Base-by-base conservation (phyloP, 2,888 invertebrate species). In the Schizaphis graminum region DNA sequence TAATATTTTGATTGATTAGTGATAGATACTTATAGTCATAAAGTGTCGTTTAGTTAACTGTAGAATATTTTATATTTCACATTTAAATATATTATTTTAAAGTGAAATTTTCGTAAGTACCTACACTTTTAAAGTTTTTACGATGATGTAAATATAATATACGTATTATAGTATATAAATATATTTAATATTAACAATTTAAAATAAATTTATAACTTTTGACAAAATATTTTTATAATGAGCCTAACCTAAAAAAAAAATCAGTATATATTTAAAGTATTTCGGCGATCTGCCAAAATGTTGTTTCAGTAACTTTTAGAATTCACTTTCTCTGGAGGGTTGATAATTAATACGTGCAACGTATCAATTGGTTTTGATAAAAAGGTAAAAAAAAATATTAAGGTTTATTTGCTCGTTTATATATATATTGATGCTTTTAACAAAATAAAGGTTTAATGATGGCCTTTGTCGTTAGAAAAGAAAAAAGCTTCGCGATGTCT, bases 351-450 rank as follows among this genome's bases (percentile, higher is more conserved):
- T 85, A 91, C n/a, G 47, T 47, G 57, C 57, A n/a, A 86, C 47
- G 86, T 86, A 91, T 86, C 56, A 57, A 44, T 92, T 61, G 61
- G 61, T 44, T 16, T 87, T 35, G 13, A 86, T 61, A 28, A 44
- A 86, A 49, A 16, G 26, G 91, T 86, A 26, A 91, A 91, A 91
- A 91, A 56, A 91, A 53, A 56, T 57, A 24, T 77, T 35, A 49
- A 86, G 47, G 35, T 87, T 87, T 87, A 47, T 61, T 92, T 47
- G 35, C 8, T 26, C 49, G 35, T 61, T 87, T 61, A 47, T 92
- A 87, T 47, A 47, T 92, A 92, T 92, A 92, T 92, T 61, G 47
- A n/a, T 91, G n/a, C 24, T n/a, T 91, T 61, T 91, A 91, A 47
- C 35, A 61, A n/a, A 61, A 35, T 86, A 47, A 35, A 77, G 61